A percentile compares a stretch with the other conserved stretches of the same genome.
phyloP scores from a whole-genome alignment of 2,888 invertebrate genomes.

The Alcis repandata region DNA sequence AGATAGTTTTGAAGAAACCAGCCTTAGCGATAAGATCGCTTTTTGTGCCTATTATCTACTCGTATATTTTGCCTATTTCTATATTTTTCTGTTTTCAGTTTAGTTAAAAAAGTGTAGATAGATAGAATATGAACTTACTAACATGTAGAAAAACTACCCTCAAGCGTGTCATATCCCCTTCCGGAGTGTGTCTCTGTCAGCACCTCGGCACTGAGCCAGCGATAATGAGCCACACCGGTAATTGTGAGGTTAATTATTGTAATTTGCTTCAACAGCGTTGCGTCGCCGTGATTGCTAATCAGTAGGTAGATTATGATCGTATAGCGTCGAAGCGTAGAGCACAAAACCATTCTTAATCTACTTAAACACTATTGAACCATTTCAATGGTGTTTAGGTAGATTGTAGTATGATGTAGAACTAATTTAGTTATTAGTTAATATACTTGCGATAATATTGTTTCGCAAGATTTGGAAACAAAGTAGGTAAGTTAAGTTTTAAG shows the following conservation, averaged over 20 bases:
- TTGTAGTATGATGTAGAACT: no score
- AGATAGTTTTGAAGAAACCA: no score
- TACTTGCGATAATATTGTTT: no score
- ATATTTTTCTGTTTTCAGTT: no score
- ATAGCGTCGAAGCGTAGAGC: background rate
- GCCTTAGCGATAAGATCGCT: no score
- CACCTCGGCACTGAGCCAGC: conserved; percentile 13
- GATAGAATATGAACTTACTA: no score
- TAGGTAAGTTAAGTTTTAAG: no score
- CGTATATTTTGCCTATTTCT: no score
- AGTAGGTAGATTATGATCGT: conserved; percentile 13
- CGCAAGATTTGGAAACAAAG: no score
- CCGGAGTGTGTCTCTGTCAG: conserved; percentile 9
- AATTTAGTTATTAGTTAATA: background rate
- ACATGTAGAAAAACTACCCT: background rate
- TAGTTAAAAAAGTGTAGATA: background rate
- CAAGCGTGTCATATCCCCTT: background rate
- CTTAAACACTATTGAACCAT: conserved; percentile 7
- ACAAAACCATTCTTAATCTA: background rate
- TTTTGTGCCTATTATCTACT: no score
- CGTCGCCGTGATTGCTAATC: conserved; percentile 30
- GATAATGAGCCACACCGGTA: conserved; percentile 30
- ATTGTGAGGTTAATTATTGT: conserved; percentile 39
- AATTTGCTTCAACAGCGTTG: conserved; percentile 28
- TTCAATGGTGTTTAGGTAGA: no score